A percentile compares a stretch with the other conserved stretches of the same genome.
phyloP scores from a whole-genome alignment of 2,113 vertebrate genomes.

The Mormoops blainvillei region DNA sequence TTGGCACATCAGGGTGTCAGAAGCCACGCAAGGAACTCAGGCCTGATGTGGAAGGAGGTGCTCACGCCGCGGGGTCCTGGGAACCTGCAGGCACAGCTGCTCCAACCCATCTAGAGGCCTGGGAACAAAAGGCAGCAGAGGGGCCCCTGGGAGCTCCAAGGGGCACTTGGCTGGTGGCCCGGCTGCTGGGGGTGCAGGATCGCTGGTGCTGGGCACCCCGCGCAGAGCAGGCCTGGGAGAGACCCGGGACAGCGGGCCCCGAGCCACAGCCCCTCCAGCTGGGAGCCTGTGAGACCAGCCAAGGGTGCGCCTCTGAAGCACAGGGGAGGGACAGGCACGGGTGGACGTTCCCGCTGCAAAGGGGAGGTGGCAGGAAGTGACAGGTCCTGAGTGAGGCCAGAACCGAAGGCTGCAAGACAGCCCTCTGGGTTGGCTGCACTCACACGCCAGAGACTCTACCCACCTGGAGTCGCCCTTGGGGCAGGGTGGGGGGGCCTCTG shows the following conservation, averaged over 20 bases:
- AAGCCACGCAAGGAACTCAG: not conserved
- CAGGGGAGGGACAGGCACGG: accelerated
- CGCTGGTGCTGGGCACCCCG: accelerated
- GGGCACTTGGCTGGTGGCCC: too few species aligned
- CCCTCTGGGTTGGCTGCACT: not conserved
- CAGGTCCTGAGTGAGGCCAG: not conserved
- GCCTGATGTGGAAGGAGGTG: accelerated
- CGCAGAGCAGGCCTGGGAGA: too few species aligned
- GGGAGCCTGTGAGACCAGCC: not conserved
- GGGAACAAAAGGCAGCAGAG: not conserved
- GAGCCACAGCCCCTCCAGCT: not conserved
- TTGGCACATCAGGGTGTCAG: accelerated
- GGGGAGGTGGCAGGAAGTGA: accelerated
- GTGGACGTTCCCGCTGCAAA: not conserved
- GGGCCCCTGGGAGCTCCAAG: not conserved
- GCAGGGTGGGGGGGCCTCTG: too few species aligned
- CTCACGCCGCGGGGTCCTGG: too few species aligned
- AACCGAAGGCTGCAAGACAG: not conserved
- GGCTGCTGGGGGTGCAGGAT: too few species aligned
- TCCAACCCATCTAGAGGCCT: not conserved
- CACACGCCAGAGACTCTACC: not conserved
- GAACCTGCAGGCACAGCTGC: not conserved
- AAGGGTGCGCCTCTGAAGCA: not conserved
- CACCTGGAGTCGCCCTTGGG: not conserved
- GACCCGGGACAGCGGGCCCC: accelerated